phyloP scores from a whole-genome alignment of 2,797 vertebrate genomes.

The Gallinago nigripennis region DNA sequence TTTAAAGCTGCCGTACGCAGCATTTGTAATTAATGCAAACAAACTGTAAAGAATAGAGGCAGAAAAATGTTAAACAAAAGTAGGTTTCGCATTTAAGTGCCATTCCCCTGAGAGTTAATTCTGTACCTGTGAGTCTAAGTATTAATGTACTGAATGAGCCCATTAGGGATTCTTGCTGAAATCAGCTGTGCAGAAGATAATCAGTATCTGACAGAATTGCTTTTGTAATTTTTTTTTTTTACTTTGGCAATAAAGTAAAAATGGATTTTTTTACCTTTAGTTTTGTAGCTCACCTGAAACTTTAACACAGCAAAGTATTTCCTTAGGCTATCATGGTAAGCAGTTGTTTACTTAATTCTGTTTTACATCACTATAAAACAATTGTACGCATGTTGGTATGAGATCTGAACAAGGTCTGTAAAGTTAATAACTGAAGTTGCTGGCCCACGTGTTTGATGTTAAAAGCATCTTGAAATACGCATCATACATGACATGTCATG shows the following conservation, averaged over 20 bases:
- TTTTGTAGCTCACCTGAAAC: neutral
- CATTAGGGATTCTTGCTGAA: neutral
- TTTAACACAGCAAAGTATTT: neutral
- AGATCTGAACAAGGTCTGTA: neutral
- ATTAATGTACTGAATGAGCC: neutral
- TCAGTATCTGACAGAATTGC: neutral
- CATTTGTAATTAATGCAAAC: neutral
- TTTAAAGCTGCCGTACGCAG: neutral
- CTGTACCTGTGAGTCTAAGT: neutral
- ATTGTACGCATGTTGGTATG: neutral
- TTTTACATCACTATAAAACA: neutral
- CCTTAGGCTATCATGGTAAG: neutral
- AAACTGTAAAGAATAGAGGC: neutral
- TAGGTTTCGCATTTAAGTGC: neutral
- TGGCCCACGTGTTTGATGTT: neutral
- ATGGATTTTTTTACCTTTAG: neutral
- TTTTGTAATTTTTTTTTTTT: neutral
- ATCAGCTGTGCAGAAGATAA: neutral
- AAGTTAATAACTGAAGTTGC: neutral
- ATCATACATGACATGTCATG: accelerated
- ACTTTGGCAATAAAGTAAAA: neutral
- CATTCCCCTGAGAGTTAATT: neutral
- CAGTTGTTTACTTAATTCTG: neutral
- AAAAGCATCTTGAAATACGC: neutral
- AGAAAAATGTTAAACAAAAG: neutral